Evolutionary conservation across 2,888 invertebrate genomes (phyloP), one percentile per base, ranked within the genome.

Genomic region (Acronicta aceris): DNA sequence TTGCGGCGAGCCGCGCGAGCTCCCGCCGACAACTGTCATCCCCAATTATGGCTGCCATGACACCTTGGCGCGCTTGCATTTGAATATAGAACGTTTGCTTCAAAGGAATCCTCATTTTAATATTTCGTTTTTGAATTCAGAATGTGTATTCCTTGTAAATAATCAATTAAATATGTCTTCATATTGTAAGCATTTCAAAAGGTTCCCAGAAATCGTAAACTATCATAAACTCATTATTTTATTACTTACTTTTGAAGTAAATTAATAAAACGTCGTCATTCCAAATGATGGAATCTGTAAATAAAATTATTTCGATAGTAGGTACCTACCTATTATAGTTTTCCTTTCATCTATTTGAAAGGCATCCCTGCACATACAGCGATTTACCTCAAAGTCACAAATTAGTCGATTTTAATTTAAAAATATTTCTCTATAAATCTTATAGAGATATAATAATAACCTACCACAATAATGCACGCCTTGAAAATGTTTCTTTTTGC

Each of bases 1-100:
- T 80, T 78, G 81, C 81, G 82, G 79, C 80, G 81, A 84, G 83
- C 81, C 81, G 76, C 76, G 81, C 63, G 61, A 57, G 63, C 50
- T 65, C 82, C 82, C 87, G 84, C 85, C 85, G 85, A 83, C 87
- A 89, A 89, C 92, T 93, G 93, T 94, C 93, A 91, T 74, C 88
- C 83, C 83, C 91, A 93, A 94, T 93, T 93, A 94, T 88, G 90
- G 89, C 87, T 72, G 88, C 88, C 89, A 88, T 87, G 92, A 93
- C 87, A 91, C 87, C 88, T 91, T 85, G 76, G 89, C 90, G 91
- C 92, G 88, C 76, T 90, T 89, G 92, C 87, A 88, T 89, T 91
- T 89, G 88, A 89, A 91, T 91, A 84, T 90, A 90, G 90, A 91
- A 89, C 84, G 80, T 81, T 84, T 77, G 72, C 76, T 79, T 81